These are phyloP conservation scores for Cheilosia soror DNA, from an alignment of 2,888 invertebrate genomes.

Conservation along the genomic window DNA sequence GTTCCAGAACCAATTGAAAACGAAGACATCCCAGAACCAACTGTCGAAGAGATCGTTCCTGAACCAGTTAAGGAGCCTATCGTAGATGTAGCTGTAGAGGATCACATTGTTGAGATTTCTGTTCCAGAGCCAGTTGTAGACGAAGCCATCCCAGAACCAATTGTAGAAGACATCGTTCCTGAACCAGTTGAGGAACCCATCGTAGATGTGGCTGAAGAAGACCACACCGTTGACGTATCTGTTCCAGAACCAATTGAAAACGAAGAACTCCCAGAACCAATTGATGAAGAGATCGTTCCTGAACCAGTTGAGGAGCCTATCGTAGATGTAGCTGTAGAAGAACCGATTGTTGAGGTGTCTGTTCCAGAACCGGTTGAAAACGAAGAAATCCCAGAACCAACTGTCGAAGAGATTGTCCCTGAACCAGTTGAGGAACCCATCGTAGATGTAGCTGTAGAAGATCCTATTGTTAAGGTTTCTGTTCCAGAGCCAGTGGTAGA, in stretches of 20 bases:
- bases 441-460: neutral
- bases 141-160: neutral
- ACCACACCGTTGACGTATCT: neutral
- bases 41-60: neutral
- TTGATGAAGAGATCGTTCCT: neutral
- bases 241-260: neutral
- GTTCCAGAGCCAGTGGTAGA: neutral
- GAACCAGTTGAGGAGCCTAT: neutral
- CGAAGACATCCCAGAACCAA: neutral
- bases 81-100: neutral
- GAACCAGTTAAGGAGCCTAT: neutral
- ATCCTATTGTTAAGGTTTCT: neutral
- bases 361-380: neutral
- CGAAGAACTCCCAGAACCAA: neutral
- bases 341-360: neutral
- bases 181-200: neutral
- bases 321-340: neutral
- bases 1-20: neutral
- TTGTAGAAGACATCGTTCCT: neutral
- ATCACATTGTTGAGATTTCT: neutral
- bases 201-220: neutral
- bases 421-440: slow-evolving; percentile 6
- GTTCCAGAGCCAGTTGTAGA: neutral
- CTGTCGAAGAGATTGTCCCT: neutral
- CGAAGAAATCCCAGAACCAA: neutral